Evolutionary conservation across 2,888 invertebrate genomes (phyloP).

Genomic region (Pristionchus entomophagus): DNA sequence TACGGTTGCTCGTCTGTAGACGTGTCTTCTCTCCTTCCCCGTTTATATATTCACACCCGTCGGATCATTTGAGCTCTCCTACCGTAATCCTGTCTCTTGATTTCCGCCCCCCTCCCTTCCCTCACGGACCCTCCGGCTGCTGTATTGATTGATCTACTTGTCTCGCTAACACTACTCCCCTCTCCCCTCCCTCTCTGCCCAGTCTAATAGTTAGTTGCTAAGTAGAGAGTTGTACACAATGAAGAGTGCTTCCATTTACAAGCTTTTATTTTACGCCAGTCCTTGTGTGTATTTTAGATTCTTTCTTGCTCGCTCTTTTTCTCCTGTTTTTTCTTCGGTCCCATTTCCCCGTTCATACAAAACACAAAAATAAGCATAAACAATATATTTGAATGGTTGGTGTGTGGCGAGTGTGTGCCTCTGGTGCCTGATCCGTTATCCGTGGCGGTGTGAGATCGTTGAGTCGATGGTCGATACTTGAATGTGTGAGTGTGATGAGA

Average conservation of each 20-base stretch:
- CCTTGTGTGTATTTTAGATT: conserved; percentile 45
- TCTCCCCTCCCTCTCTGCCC: background rate
- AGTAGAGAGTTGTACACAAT: conserved; percentile 45
- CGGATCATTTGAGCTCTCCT: conserved; percentile 24
- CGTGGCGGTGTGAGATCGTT: conserved; percentile 43
- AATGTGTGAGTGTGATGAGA: background rate
- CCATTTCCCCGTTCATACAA: conserved; percentile 25
- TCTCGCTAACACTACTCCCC: conserved; percentile 23
- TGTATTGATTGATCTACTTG: conserved; percentile 40
- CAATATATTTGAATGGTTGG: conserved; percentile 17
- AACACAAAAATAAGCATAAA: conserved; percentile 45
- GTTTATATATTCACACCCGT: background rate
- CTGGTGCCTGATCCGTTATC: background rate
- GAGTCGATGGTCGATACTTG: conserved; percentile 23
- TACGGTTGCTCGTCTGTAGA: conserved; percentile 34
- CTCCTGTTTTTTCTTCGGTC: background rate
- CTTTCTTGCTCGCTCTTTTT: background rate
- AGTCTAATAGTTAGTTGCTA: conserved; percentile 18
- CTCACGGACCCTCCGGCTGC: conserved; percentile 33
- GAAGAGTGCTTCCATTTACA: conserved; percentile 41
- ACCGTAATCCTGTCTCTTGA: conserved; percentile 37
- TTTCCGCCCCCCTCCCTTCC: conserved; percentile 2
- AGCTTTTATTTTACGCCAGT: conserved; percentile 45
- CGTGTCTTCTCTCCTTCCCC: background rate
- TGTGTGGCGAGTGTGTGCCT: background rate